phyloP scores from a whole-genome alignment of 1,140 invertebrate genomes.

The Oncopodura yosiiana region DNA sequence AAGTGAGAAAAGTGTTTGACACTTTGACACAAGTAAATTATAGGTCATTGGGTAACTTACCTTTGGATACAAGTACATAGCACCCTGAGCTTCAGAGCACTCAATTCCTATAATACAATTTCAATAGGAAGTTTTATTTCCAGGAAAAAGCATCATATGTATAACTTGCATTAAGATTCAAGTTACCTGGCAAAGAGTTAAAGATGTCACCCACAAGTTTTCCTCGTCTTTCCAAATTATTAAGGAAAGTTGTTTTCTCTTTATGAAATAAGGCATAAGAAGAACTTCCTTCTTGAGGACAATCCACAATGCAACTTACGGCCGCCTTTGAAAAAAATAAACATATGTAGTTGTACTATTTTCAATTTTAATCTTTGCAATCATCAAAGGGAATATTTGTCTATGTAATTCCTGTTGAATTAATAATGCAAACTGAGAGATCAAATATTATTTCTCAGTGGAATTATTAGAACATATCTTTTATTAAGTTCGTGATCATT shows the following conservation, averaged over 20 bases:
- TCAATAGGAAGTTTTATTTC: too few relatives aligned
- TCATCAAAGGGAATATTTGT: background rate
- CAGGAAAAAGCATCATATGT: too few relatives aligned
- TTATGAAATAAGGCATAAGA: conserved; percentile 43
- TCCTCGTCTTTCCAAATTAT: conserved; percentile 45
- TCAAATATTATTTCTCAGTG: background rate
- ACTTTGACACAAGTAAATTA: background rate
- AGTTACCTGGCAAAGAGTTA: conserved; percentile 19
- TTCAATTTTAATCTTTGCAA: background rate
- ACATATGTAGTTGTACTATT: conserved; percentile 36
- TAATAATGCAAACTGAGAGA: background rate
- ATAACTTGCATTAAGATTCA: too few relatives aligned
- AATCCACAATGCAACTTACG: conserved; percentile 54
- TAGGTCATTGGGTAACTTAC: conserved; percentile 2
- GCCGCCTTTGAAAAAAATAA: conserved; percentile 46
- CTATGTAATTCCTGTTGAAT: too few relatives aligned
- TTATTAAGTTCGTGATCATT: too few relatives aligned
- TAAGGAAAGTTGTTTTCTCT: conserved; percentile 49
- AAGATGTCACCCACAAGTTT: conserved; percentile 15
- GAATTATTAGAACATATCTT: too few relatives aligned
- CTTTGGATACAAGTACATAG: conserved; percentile 32
- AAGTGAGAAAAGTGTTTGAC: background rate
- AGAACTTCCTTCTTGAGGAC: conserved; percentile 49
- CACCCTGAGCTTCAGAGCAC: conserved; percentile 25
- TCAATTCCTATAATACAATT: too few relatives aligned